phyloP scores from a whole-genome alignment of 2,797 vertebrate genomes.

The Pygocentrus nattereri region DNA sequence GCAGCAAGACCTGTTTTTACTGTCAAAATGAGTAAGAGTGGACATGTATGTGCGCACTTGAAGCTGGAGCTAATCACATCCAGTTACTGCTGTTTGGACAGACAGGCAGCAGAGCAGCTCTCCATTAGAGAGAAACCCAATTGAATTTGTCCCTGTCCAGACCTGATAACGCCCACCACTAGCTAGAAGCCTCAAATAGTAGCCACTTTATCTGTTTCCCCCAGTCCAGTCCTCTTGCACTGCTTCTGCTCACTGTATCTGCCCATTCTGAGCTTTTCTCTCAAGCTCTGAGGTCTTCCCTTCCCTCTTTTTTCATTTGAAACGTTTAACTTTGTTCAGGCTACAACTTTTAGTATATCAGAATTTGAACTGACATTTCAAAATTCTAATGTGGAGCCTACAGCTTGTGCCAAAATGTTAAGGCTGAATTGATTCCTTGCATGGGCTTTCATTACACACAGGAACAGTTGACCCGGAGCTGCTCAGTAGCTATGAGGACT shows the following conservation, averaged over 20 bases:
- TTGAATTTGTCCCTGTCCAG: slow-evolving; percentile 74
- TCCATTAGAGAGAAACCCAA: slow-evolving; percentile 78
- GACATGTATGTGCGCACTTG: slow-evolving; percentile 51
- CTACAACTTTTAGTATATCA: background rate
- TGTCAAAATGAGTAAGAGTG: slow-evolving; percentile 15
- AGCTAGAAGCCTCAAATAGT: slow-evolving; percentile 50
- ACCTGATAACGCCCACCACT: slow-evolving; percentile 56
- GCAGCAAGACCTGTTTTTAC: slow-evolving; percentile 52
- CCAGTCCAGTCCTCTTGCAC: slow-evolving; percentile 20
- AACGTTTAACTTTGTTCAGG: slow-evolving; percentile 1
- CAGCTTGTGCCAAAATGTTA: background rate
- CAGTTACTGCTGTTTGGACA: slow-evolving; percentile 72
- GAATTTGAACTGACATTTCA: slow-evolving; percentile 14
- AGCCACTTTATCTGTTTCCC: slow-evolving; percentile 63
- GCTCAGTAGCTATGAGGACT: background rate
- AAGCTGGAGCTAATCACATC: slow-evolving; percentile 70
- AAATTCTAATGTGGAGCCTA: background rate
- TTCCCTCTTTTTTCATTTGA: background rate
- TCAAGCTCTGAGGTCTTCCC: background rate
- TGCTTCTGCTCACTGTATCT: slow-evolving; percentile 19
- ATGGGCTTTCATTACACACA: background rate
- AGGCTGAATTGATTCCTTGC: background rate
- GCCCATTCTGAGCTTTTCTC: slow-evolving; percentile 16
- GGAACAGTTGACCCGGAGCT: background rate
- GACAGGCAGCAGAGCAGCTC: slow-evolving; percentile 71